Conservation (phyloP, 2,797 vertebrate species). For the Picus viridis region DNA sequence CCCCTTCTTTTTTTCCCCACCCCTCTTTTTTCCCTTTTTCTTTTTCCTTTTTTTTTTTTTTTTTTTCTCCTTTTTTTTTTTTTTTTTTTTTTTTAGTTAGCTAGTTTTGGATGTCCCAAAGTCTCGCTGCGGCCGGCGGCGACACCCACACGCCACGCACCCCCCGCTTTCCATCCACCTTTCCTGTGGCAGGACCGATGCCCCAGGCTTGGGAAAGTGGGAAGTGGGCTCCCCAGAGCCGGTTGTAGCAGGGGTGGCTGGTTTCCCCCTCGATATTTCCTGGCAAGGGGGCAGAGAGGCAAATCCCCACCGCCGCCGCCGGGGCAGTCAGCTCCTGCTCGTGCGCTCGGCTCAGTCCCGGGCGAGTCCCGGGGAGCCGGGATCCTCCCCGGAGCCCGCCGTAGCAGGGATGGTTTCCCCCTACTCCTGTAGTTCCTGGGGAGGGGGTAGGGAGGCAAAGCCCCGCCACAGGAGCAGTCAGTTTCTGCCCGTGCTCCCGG, state of each 20-base stretch:
- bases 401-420: neutral
- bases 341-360: too few relatives aligned
- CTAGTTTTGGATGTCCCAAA: slow-evolving; percentile 39
- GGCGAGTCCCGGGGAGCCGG: neutral
- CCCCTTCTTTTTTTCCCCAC: neutral
- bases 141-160: too few relatives aligned
- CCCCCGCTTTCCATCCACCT: neutral
- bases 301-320: too few relatives aligned
- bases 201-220: too few relatives aligned
- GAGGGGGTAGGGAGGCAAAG: neutral
- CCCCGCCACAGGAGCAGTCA: neutral
- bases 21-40: neutral
- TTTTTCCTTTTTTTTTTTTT: neutral
- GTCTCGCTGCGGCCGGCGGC: neutral
- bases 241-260: too few relatives aligned
- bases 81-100: neutral
- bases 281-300: too few relatives aligned
- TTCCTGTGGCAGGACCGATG: neutral
- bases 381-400: neutral
- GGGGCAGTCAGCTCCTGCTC: too few relatives aligned
- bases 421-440: neutral
- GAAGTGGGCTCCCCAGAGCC: too few relatives aligned
- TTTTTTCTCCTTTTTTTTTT: neutral
- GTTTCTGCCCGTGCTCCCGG: neutral
- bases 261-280: too few relatives aligned